Percentiles rank a stretch among this genome's conserved stretches.
Conservation (phyloP, 1,140 invertebrate genomes). For the Araneus ventricosus region DNA sequence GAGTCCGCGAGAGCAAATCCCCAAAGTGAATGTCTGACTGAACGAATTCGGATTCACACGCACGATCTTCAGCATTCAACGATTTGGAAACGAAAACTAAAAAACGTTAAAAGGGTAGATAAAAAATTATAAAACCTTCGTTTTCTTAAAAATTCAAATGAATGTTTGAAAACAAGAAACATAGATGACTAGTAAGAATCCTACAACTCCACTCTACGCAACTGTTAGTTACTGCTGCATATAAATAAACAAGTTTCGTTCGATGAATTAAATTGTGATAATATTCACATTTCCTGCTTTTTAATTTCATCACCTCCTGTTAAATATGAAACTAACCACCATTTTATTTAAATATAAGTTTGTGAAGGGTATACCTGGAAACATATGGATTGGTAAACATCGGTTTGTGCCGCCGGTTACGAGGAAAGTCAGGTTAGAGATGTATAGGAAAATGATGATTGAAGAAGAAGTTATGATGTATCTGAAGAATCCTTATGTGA, state of each 20-base stretch:
- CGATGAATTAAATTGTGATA: no score
- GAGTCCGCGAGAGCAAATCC: no score
- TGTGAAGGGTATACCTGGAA: slow-evolving; percentile 66
- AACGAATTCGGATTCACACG: no score
- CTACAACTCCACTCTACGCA: no score
- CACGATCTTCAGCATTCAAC: no score
- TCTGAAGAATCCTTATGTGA: slow-evolving; percentile 66
- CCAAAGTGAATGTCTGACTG: no score
- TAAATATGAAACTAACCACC: slow-evolving; percentile 45
- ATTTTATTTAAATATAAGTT: slow-evolving; percentile 48
- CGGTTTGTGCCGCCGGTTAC: slow-evolving; percentile 67
- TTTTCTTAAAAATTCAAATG: no score
- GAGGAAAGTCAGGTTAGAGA: slow-evolving; percentile 44
- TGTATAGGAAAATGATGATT: slow-evolving; percentile 66
- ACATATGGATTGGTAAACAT: slow-evolving; percentile 71
- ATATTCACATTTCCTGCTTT: neutral
- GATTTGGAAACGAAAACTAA: no score
- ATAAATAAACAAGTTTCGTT: neutral
- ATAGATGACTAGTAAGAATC: no score
- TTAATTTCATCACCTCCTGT: neutral
- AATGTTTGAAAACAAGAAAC: no score
- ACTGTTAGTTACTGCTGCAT: neutral
- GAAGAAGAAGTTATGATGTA: slow-evolving; percentile 75
- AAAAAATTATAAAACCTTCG: no score
- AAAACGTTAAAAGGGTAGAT: no score